Conservation (phyloP, 2,888 invertebrate species). For the Nomada fucata region DNA sequence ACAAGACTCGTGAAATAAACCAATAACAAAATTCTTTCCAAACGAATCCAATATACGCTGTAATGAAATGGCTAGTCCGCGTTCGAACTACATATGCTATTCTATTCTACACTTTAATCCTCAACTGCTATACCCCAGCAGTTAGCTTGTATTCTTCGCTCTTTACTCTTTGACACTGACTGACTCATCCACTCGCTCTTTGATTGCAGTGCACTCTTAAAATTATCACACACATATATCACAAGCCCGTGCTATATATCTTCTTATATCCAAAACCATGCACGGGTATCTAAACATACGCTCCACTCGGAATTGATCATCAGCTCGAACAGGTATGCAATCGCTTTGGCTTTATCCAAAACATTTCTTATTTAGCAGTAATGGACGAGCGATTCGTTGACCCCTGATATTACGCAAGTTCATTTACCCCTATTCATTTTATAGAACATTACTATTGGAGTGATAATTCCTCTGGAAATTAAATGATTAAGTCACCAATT, state of each 20-base stretch:
- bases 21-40: no score
- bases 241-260: conserved; percentile 1
- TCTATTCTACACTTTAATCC: neutral
- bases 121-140: neutral
- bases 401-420: neutral
- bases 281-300: conserved; percentile 10
- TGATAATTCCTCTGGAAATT: no score
- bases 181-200: conserved; percentile 24
- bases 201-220: conserved; percentile 19
- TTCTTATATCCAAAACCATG: neutral
- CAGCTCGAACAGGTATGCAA: conserved; percentile 23
- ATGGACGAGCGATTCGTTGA: neutral
- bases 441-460: neutral
- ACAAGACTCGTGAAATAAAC: no score
- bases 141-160: conserved; percentile 6
- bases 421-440: neutral
- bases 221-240: conserved; percentile 27
- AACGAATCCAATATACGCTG: neutral
- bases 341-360: conserved; percentile 6
- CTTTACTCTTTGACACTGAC: conserved; percentile 19
- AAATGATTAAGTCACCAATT: neutral
- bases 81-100: neutral
- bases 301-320: conserved; percentile 19
- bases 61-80: neutral
- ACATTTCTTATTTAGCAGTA: conserved; percentile 9